Evolutionary conservation across 2,888 invertebrate genomes (phyloP), one percentile per base, ranked within the genome.

Genomic region (Dolomedes plantarius): DNA sequence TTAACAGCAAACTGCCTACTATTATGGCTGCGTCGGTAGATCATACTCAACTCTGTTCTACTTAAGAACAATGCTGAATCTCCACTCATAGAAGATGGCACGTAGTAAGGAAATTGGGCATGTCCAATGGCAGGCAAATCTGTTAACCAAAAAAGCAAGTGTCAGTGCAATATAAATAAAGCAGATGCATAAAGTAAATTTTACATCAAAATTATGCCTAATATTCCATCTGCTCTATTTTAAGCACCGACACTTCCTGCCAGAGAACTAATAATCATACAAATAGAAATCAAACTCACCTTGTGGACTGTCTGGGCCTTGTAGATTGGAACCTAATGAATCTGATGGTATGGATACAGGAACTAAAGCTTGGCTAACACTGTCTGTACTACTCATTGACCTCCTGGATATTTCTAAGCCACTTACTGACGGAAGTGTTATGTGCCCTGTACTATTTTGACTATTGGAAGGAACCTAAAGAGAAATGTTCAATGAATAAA

Each of bases 1-100:
- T 87, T 87, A 41, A 87, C 87, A 27, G 87, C 87, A 74, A 87
- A 87, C 71, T 87, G 87, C 50, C 87, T 75, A 77, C 64, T 79
- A 64, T 85, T 87, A 71, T 87, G 87, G 46, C 87, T 86, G 62
- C 87, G 79, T 32, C 75, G 75, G 19, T 39, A 76, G 36, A 87
- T 75, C 41, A 71, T 72, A 62, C 41, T 41, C 41, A 87, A 39
- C 39, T 87, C 85, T 16, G 74, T 50, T 32, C 78, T 82, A 11
- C 62, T 85, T 74, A 85, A 71, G 64, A 50, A 77, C 65, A 74
- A 68, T 23, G 56, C 9, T 50, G 76, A 23, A 46, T 75, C 82
- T 75, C 64, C 67, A 39, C 56, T 62, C 39, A 74, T 69, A 74
- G 41, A 36, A 27, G 36, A 31, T 39, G 81, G 62, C 68, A 46